Evolutionary conservation across 2,888 invertebrate species (phyloP).

Genomic region (Ferrisia virgata): DNA sequence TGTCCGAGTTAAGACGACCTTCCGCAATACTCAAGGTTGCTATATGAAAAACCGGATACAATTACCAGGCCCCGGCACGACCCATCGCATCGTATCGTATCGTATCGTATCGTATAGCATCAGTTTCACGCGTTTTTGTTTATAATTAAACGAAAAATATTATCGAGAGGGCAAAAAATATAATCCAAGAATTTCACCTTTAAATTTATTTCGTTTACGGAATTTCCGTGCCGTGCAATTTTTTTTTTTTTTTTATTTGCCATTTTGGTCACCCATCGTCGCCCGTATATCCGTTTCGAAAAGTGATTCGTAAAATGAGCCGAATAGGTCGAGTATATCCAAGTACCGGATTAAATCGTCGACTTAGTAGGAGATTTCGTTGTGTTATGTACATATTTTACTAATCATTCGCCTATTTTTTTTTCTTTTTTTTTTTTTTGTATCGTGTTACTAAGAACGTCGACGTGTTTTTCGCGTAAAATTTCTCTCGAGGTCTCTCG

Average conservation of each 20-base stretch:
- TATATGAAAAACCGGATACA: conserved; percentile 23
- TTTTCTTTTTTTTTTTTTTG: background rate
- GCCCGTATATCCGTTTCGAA: conserved; percentile 16
- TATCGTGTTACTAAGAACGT: no score
- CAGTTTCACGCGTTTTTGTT: conserved; percentile 21
- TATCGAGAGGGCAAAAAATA: background rate
- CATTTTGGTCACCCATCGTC: background rate
- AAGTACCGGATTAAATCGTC: background rate
- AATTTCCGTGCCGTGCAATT: background rate
- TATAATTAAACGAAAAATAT: conserved; percentile 23
- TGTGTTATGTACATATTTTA: background rate
- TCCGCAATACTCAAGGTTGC: background rate
- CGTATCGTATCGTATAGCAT: background rate
- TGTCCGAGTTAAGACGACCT: conserved; percentile 23
- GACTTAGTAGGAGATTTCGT: background rate
- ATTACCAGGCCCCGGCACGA: no score
- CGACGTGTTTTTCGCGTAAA: background rate
- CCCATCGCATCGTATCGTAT: no score
- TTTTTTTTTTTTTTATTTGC: background rate
- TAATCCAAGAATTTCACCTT: background rate
- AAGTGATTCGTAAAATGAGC: background rate
- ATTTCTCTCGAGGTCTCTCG: no score
- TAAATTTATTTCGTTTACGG: background rate
- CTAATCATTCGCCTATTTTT: background rate
- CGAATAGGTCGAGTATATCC: background rate